Evolutionary conservation across 2,888 invertebrate genomes (phyloP).

Genomic region (Eupithecia subumbrata): DNA sequence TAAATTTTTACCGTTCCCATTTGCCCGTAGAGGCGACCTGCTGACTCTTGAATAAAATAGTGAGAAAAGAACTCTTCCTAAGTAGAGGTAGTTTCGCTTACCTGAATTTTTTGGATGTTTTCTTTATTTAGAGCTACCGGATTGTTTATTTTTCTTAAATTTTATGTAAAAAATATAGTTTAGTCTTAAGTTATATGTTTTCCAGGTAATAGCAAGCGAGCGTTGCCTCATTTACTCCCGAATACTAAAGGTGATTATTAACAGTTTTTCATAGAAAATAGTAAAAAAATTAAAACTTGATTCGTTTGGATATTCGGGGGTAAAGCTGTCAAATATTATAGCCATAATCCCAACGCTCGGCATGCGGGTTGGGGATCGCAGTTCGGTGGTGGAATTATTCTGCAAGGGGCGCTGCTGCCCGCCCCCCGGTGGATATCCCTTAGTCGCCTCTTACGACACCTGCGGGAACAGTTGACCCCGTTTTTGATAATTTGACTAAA

Average conservation of each 20-base stretch:
- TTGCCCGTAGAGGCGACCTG: slow-evolving; percentile 41
- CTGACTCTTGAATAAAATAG: slow-evolving; percentile 55
- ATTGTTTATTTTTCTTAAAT: background rate
- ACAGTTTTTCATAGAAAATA: no score
- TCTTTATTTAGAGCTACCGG: background rate
- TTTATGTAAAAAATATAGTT: background rate
- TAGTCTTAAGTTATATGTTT: background rate
- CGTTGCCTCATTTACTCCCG: background rate
- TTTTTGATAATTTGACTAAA: background rate
- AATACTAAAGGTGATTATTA: no score
- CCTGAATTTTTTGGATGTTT: slow-evolving; percentile 28
- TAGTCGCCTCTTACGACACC: no score
- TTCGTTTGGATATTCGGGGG: no score
- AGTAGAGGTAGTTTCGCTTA: slow-evolving; percentile 41
- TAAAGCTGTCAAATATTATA: no score
- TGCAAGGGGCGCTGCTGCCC: no score
- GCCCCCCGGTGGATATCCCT: no score
- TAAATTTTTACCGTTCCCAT: slow-evolving; percentile 45
- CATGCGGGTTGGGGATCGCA: no score
- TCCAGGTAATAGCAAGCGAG: background rate
- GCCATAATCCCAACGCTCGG: no score
- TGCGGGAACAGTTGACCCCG: no score
- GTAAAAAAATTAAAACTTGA: no score
- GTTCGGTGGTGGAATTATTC: no score
- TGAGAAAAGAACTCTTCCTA: slow-evolving; percentile 48